These are phyloP conservation scores for Suricata suricatta DNA, from an alignment of 2,113 vertebrate species.

Conservation along the genomic window DNA sequence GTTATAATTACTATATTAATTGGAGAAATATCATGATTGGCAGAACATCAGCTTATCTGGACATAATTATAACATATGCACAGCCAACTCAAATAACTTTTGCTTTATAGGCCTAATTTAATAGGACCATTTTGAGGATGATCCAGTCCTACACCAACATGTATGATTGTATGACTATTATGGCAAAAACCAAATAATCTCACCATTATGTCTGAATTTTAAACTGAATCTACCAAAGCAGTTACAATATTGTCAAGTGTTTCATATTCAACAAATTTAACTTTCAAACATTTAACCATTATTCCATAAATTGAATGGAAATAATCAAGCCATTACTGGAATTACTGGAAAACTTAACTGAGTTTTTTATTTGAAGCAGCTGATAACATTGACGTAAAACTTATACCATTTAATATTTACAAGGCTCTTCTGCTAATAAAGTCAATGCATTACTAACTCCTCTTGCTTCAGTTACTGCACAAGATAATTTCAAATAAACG, in stretches of 20 bases:
- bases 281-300: not conserved
- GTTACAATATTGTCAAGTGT: not conserved
- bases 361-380: conserved; percentile 33
- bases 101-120: not conserved
- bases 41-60: not conserved
- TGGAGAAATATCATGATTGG: not conserved
- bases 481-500: conserved; percentile 6
- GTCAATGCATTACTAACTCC: not conserved
- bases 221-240: not conserved
- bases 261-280: not conserved
- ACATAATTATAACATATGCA: not conserved
- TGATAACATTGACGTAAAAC: not conserved
- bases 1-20: not conserved
- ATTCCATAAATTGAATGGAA: conserved; percentile 24
- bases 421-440: conserved; percentile 30
- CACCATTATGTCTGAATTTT: not conserved
- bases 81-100: not conserved
- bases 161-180: not conserved
- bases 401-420: conserved; percentile 32
- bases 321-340: not conserved
- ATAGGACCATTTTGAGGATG: not conserved
- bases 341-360: conserved; percentile 12
- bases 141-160: not conserved
- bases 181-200: not conserved
- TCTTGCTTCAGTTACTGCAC: not conserved